Conservation (phyloP, 2,888 invertebrate genomes). For the Dexiosoma caninum region DNA sequence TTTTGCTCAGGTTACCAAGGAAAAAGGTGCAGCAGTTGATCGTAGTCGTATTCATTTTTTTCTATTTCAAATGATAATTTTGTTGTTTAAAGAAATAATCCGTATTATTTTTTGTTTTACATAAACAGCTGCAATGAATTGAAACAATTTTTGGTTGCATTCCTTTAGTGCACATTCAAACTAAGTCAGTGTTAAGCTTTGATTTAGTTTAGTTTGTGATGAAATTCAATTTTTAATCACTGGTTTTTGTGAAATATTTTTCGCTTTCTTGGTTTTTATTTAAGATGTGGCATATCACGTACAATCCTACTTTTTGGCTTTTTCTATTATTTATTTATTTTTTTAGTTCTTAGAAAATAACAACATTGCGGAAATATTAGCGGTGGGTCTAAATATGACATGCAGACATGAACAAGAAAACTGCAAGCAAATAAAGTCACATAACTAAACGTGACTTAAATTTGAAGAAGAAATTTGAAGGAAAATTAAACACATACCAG, state of each 20-base stretch:
- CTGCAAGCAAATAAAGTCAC: slow-evolving; percentile 45
- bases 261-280: neutral
- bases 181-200: slow-evolving; percentile 28
- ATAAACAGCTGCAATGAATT: slow-evolving; percentile 1
- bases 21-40: slow-evolving; percentile 62
- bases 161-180: slow-evolving; percentile 15
- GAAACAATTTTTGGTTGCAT: neutral
- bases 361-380: slow-evolving; percentile 54
- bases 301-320: slow-evolving; percentile 44
- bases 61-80: slow-evolving; percentile 45
- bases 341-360: slow-evolving; percentile 49
- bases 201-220: neutral
- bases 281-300: slow-evolving; percentile 46
- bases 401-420: neutral
- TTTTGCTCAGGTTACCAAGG: slow-evolving; percentile 53
- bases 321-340: neutral
- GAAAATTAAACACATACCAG: neutral
- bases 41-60: neutral
- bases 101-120: slow-evolving; percentile 12
- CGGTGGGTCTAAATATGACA: slow-evolving; percentile 51
- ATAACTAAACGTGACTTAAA: slow-evolving; percentile 56
- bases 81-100: slow-evolving; percentile 28
- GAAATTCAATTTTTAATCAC: slow-evolving; percentile 52
- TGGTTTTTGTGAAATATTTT: neutral
- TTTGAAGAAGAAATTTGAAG: neutral